Conservation (phyloP, 37 sponge, comb jelly and placozoan genomes). For the Theonella swinhoei region DNA sequence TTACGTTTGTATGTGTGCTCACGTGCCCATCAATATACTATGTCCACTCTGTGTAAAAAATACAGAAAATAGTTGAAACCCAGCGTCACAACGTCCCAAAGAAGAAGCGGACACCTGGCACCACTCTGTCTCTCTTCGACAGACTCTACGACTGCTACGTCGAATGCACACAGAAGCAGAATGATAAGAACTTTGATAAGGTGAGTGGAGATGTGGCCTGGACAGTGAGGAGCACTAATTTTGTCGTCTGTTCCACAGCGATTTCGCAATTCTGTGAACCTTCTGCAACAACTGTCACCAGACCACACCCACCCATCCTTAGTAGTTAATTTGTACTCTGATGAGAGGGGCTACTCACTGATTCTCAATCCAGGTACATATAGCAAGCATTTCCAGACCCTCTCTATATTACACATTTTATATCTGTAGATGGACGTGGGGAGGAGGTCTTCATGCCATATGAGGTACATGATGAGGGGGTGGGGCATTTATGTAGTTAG, state of each 20-base stretch:
- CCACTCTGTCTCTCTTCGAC: slow-evolving; percentile 26
- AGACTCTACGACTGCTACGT: slow-evolving; percentile 46
- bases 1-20: too few relatives aligned
- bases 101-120: slow-evolving; percentile 11
- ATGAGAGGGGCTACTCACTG: slow-evolving; percentile 76
- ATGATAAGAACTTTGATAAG: slow-evolving; percentile 55
- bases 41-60: not conserved
- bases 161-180: slow-evolving; percentile 6
- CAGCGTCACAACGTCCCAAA: slow-evolving; percentile 34
- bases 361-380: slow-evolving; percentile 12
- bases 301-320: slow-evolving; percentile 38
- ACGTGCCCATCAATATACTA: not conserved
- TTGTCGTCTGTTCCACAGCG: slow-evolving; percentile 23
- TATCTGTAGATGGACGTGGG: slow-evolving; percentile 5
- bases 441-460: slow-evolving; percentile 66
- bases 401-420: not conserved
- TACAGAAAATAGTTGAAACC: slow-evolving; percentile 64
- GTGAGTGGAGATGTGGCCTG: not conserved
- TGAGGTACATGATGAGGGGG: not conserved
- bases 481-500: not conserved
- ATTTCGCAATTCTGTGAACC: slow-evolving; percentile 50
- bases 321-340: slow-evolving; percentile 62
- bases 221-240: not conserved
- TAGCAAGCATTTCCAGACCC: not conserved
- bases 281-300: slow-evolving; percentile 42